phyloP scores from a whole-genome alignment of 1,140 invertebrate genomes.

The Papilio aristodemus region DNA sequence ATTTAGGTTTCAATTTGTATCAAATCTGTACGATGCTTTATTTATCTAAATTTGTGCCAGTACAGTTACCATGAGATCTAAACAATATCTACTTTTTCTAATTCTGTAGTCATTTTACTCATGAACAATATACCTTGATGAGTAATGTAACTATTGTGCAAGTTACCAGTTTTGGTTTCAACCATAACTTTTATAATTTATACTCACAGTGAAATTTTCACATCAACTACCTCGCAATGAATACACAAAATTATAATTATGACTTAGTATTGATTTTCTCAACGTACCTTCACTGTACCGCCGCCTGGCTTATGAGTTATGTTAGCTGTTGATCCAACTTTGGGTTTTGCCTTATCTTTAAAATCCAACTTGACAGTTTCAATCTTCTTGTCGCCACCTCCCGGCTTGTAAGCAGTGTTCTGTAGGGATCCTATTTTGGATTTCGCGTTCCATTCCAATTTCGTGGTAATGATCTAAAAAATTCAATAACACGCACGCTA shows the following conservation, averaged over 20 bases:
- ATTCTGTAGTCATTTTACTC: constrained; percentile 27
- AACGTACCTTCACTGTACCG: constrained; percentile 92
- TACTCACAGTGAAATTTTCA: neutral
- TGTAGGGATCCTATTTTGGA: constrained; percentile 96
- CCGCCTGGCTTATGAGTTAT: constrained; percentile 93
- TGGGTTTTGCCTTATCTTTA: constrained; percentile 94
- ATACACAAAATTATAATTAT: too few relatives aligned
- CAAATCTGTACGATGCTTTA: constrained; percentile 7
- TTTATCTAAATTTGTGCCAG: constrained; percentile 33
- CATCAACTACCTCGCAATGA: neutral
- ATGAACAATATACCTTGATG: too few relatives aligned
- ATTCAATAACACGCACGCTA: neutral
- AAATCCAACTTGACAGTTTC: constrained; percentile 94
- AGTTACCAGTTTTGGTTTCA: neutral
- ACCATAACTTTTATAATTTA: neutral
- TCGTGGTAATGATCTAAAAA: constrained; percentile 89
- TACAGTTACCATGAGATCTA: constrained; percentile 1
- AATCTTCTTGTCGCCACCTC: constrained; percentile 96
- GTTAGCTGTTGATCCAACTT: constrained; percentile 96
- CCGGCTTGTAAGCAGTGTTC: constrained; percentile 95
- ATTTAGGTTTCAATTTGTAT: constrained; percentile 23
- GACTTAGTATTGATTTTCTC: neutral
- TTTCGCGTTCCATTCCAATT: constrained; percentile 95
- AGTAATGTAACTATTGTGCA: constrained; percentile 22
- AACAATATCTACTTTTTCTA: constrained; percentile 21